phyloP scores from a whole-genome alignment of 2,888 invertebrate species.

The Acanthosepion lycidas region DNA sequence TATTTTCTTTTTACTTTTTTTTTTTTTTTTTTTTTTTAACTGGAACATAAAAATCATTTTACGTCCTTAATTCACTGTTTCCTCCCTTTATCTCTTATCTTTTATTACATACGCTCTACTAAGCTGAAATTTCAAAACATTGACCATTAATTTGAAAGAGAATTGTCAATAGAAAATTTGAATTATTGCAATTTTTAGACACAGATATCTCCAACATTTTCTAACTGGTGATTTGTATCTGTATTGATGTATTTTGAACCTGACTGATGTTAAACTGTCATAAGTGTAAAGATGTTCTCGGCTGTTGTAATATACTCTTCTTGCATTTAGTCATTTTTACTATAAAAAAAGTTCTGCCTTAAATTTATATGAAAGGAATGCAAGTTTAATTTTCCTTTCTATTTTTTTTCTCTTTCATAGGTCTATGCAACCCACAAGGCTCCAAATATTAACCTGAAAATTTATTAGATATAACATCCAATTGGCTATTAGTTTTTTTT shows the following conservation, averaged over 20 bases:
- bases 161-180: not conserved
- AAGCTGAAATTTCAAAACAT: not conserved
- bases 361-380: constrained; percentile 20
- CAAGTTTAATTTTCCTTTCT: not conserved
- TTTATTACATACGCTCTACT: not conserved
- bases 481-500: no score
- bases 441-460: not conserved
- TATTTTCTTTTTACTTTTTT: not conserved
- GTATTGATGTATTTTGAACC: not conserved
- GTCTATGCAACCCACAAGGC: not conserved
- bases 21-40: not conserved
- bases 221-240: not conserved
- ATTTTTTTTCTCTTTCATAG: not conserved
- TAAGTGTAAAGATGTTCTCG: not conserved
- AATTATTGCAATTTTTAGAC: constrained; percentile 18
- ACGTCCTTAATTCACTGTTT: not conserved
- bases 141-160: not conserved
- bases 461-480: no score
- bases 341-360: constrained; percentile 9
- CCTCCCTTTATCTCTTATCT: not conserved
- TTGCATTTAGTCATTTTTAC: not conserved
- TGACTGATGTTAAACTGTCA: constrained; percentile 6
- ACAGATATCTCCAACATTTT: not conserved
- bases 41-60: constrained; percentile 16
- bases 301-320: not conserved